Evolutionary conservation across 2,113 vertebrate genomes (phyloP).

Genomic region (Apodemus sylvaticus): DNA sequence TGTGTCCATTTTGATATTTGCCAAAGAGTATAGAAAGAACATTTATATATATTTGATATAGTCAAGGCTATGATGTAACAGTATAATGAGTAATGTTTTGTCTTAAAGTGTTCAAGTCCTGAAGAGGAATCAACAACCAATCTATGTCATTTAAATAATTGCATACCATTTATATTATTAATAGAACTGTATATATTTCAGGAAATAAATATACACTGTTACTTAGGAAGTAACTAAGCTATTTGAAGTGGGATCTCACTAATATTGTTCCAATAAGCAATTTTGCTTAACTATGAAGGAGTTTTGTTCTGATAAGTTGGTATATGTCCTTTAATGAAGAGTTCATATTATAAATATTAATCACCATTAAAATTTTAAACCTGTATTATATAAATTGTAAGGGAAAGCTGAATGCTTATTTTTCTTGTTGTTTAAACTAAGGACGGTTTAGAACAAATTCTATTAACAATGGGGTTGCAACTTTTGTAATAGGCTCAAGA

Average conservation of each 20-base stretch:
- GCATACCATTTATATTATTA: neutral
- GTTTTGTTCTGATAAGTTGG: conserved; percentile 26
- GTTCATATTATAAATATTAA: neutral
- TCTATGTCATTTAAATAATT: neutral
- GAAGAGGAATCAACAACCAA: neutral
- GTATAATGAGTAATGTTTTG: neutral
- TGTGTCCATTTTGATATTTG: neutral
- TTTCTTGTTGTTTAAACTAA: neutral
- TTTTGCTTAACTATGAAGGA: conserved; percentile 10
- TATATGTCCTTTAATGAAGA: conserved; percentile 26
- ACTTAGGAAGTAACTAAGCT: conserved; percentile 4
- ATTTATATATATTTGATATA: neutral
- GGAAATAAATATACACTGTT: neutral
- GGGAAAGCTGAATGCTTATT: neutral
- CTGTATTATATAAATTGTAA: conserved; percentile 12
- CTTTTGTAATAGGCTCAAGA: conserved; percentile 8
- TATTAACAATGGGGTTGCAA: neutral
- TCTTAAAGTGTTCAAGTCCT: neutral
- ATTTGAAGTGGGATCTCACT: conserved; percentile 29
- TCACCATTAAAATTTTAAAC: conserved; percentile 52
- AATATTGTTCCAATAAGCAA: neutral
- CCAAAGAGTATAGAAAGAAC: conserved; percentile 6
- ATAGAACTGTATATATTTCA: neutral
- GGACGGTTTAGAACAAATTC: conserved; percentile 21
- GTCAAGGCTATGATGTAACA: neutral